Percentiles rank a stretch among this genome's conserved stretches.
phyloP scores from a whole-genome alignment of 23 tunicate genomes.

The Diplosoma virens region DNA sequence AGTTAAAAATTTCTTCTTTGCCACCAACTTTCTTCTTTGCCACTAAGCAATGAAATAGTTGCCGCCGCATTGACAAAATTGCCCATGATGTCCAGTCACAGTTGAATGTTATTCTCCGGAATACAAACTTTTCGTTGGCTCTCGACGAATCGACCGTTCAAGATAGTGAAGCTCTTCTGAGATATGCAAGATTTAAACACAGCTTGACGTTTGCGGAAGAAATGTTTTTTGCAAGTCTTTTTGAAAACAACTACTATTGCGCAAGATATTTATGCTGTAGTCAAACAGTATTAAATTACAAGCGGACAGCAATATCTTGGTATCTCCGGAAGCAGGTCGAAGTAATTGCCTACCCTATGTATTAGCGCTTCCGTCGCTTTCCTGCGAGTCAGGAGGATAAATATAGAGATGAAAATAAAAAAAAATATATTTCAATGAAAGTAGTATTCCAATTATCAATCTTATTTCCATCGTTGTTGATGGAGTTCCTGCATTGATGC shows the following conservation, averaged over 20 bases:
- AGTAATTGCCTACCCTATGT: no score
- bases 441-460: background rate
- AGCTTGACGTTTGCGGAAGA: background rate
- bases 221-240: background rate
- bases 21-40: background rate
- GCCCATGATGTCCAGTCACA: background rate
- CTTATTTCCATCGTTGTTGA: slow-evolving; percentile 8
- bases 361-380: no score
- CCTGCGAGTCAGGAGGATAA: no score
- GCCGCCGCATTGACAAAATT: slow-evolving; percentile 9
- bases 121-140: slow-evolving; percentile 17
- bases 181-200: background rate
- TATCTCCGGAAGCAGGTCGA: no score
- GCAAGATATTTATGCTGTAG: slow-evolving; percentile 17
- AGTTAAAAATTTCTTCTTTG: background rate
- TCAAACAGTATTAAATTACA: slow-evolving; percentile 4
- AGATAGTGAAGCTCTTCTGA: slow-evolving; percentile 8
- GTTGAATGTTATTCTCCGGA: background rate
- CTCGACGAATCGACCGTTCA: slow-evolving; percentile 15
- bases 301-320: no score
- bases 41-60: background rate
- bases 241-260: background rate
- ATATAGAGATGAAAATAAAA: no score
- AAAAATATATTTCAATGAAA: background rate
- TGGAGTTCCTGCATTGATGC: slow-evolving; percentile 5